These are phyloP conservation scores for Herpetotheres cachinnans DNA, from an alignment of 2,113 vertebrate genomes.

Conservation along the genomic window DNA sequence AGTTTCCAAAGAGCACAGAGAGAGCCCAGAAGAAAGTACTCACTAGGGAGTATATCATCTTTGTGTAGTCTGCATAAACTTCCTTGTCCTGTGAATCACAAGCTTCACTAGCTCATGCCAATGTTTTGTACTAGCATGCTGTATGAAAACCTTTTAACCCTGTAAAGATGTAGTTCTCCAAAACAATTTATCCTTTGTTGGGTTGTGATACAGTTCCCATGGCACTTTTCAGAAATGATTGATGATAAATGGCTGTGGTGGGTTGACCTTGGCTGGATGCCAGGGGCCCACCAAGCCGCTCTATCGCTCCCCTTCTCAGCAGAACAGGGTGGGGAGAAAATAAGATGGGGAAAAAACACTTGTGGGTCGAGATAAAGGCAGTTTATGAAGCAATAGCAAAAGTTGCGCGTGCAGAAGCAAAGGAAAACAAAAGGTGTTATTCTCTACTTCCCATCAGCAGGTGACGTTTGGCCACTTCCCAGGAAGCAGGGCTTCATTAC, in stretches of 20 bases:
- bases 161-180: neutral
- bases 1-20: neutral
- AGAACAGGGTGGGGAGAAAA: no score
- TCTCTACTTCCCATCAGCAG: no score
- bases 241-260: neutral
- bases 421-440: no score
- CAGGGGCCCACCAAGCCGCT: no score
- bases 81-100: rapidly evolving
- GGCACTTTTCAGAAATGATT: neutral
- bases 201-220: neutral
- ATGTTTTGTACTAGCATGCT: neutral
- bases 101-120: neutral
- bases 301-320: no score
- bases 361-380: no score
- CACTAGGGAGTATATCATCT: neutral
- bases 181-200: neutral
- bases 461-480: no score
- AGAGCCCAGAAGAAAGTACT: neutral
- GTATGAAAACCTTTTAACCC: neutral
- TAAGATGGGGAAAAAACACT: no score
- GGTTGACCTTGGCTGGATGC: no score
- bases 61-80: neutral
- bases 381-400: no score
- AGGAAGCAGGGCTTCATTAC: no score
- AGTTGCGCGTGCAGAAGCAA: no score